phyloP scores from a whole-genome alignment of 2,797 vertebrate genomes.

The Manis pentadactyla region DNA sequence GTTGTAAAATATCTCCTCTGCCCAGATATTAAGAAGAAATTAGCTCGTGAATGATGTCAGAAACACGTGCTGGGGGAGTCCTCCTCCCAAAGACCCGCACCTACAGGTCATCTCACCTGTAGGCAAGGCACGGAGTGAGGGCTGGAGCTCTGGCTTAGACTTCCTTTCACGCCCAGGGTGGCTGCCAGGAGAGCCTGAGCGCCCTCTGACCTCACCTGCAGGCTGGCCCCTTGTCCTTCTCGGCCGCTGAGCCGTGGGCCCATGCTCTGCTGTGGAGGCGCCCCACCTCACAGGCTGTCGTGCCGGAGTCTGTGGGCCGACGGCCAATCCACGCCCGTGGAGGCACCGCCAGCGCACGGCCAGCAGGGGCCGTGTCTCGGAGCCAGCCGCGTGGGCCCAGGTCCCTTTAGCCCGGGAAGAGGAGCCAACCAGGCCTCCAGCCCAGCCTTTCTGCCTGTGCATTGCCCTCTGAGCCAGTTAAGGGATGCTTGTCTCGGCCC shows the following conservation, averaged over 20 bases:
- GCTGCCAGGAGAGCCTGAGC: background rate
- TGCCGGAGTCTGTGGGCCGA: background rate
- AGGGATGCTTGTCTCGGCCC: background rate
- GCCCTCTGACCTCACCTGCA: background rate
- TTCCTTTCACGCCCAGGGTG: background rate
- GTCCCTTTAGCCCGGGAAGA: background rate
- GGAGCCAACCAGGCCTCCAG: too few species aligned
- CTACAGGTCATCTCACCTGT: background rate
- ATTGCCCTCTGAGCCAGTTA: background rate
- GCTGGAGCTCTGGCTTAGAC: too few species aligned
- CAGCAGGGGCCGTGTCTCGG: background rate
- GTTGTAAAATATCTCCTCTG: background rate
- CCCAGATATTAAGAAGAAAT: background rate
- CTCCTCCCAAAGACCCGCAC: background rate
- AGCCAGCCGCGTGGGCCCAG: rapidly evolving
- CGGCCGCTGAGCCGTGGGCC: background rate
- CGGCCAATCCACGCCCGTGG: rapidly evolving
- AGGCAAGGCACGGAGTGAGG: too few species aligned
- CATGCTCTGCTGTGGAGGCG: background rate
- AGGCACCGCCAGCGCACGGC: background rate
- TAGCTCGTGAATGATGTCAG: background rate
- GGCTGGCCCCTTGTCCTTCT: background rate
- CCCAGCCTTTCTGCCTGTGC: too few species aligned
- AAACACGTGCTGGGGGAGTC: background rate
- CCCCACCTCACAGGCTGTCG: background rate